Percentiles rank a stretch among this genome's conserved stretches.
Conservation (phyloP, 2,797 vertebrate species). For the Denticeps clupeoides region DNA sequence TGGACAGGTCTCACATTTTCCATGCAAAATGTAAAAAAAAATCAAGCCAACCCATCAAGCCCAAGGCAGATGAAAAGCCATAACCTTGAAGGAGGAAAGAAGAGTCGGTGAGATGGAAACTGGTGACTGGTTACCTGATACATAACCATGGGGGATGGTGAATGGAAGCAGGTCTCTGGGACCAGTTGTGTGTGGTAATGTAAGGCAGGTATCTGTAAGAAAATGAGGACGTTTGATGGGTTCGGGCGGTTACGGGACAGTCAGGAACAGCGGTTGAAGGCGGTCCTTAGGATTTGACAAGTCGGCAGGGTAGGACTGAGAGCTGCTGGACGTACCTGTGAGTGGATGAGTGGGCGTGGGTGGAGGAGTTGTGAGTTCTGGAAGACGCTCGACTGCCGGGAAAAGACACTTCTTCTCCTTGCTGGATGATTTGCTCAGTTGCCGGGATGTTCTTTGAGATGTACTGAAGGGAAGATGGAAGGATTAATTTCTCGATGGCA, state of each 20-base stretch:
- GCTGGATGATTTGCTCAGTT: slow-evolving; percentile 83
- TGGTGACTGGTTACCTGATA: background rate
- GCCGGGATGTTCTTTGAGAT: slow-evolving; percentile 89
- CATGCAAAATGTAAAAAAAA: background rate
- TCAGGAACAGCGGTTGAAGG: no score
- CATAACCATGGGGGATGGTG: background rate
- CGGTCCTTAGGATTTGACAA: no score
- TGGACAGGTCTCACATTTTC: background rate
- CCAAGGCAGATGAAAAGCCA: background rate
- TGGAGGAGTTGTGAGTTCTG: slow-evolving; percentile 91
- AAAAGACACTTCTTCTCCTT: slow-evolving; percentile 82
- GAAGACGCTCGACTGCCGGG: slow-evolving; percentile 89
- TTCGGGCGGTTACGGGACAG: no score
- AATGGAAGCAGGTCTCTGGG: background rate
- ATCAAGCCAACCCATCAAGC: background rate
- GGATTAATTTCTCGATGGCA: slow-evolving; percentile 7
- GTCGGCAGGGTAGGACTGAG: background rate
- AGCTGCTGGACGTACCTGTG: slow-evolving; percentile 72
- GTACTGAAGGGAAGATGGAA: slow-evolving; percentile 59
- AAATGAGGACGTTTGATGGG: background rate
- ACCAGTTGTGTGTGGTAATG: background rate
- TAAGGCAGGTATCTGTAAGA: background rate
- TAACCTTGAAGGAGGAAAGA: background rate
- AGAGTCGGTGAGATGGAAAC: background rate
- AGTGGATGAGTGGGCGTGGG: slow-evolving; percentile 84